phyloP scores from a whole-genome alignment of 2,797 vertebrate species.

The Halcyon badia region DNA sequence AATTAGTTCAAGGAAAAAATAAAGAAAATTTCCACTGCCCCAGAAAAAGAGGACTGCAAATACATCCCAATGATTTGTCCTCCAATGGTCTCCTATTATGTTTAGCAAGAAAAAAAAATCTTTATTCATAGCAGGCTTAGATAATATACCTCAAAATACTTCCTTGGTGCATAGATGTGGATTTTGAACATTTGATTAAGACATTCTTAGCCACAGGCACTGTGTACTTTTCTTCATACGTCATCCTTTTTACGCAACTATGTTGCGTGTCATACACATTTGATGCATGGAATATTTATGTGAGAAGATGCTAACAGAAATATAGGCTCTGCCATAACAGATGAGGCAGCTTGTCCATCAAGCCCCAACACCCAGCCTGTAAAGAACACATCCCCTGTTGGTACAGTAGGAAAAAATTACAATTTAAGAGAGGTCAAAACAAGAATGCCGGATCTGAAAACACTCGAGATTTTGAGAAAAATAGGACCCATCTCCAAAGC shows the following conservation, averaged over 20 bases:
- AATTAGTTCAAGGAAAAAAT: background rate
- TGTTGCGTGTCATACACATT: background rate
- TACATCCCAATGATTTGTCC: background rate
- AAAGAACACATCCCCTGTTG: background rate
- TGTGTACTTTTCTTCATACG: background rate
- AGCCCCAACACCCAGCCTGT: background rate
- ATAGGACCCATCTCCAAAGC: background rate
- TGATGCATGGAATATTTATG: background rate
- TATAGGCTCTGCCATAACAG: background rate
- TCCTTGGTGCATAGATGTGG: background rate
- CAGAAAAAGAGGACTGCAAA: background rate
- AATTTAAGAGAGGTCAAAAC: background rate
- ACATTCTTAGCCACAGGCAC: slow-evolving; percentile 5
- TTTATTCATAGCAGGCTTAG: slow-evolving; percentile 42
- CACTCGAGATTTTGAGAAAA: background rate
- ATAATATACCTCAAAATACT: slow-evolving; percentile 20
- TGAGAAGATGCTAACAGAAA: slow-evolving; percentile 2
- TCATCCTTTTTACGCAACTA: background rate
- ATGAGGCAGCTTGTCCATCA: slow-evolving; percentile 48
- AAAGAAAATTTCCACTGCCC: slow-evolving; percentile 36
- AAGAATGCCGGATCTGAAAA: background rate
- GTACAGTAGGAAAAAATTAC: background rate
- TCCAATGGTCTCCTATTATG: background rate
- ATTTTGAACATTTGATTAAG: background rate
- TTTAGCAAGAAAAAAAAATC: background rate